Evolutionary conservation across 2,888 invertebrate species (phyloP).

Genomic region (Mongoloraphidia duomilia): DNA sequence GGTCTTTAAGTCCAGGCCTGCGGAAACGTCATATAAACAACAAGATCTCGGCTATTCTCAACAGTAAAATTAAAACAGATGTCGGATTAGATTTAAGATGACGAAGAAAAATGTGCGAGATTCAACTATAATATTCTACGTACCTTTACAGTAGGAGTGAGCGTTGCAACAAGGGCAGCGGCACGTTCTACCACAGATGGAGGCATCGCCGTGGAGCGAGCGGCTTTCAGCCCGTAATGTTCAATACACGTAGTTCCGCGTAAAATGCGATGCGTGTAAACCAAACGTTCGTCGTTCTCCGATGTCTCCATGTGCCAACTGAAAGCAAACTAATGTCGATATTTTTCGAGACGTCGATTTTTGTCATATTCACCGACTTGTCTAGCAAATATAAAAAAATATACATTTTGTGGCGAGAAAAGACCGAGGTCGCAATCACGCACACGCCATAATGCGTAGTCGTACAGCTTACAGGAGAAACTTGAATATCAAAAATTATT

Average conservation of each 20-base stretch:
- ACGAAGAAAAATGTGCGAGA: no score
- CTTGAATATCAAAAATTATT: conserved; percentile 5
- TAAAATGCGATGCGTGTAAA: conserved; percentile 49
- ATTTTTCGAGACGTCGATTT: background rate
- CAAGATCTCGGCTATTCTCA: no score
- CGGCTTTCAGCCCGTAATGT: conserved; percentile 51
- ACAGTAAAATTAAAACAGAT: no score
- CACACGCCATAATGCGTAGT: no score
- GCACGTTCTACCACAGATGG: conserved; percentile 38
- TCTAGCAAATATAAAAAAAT: background rate
- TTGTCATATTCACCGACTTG: background rate
- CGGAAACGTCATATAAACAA: no score
- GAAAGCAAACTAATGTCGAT: conserved; percentile 8
- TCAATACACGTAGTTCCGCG: conserved; percentile 42
- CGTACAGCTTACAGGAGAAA: background rate
- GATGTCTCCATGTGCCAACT: conserved; percentile 36
- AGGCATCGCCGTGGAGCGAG: conserved; percentile 45
- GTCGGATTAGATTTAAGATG: no score
- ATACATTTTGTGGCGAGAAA: no score
- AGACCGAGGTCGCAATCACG: no score
- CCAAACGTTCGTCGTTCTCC: conserved; percentile 27
- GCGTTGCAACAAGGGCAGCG: conserved; percentile 31
- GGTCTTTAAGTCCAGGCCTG: no score
- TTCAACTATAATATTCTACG: no score
- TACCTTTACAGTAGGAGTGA: conserved; percentile 29